phyloP scores from a whole-genome alignment of 2,888 invertebrate genomes.

The Pachliopta kotzebuea region DNA sequence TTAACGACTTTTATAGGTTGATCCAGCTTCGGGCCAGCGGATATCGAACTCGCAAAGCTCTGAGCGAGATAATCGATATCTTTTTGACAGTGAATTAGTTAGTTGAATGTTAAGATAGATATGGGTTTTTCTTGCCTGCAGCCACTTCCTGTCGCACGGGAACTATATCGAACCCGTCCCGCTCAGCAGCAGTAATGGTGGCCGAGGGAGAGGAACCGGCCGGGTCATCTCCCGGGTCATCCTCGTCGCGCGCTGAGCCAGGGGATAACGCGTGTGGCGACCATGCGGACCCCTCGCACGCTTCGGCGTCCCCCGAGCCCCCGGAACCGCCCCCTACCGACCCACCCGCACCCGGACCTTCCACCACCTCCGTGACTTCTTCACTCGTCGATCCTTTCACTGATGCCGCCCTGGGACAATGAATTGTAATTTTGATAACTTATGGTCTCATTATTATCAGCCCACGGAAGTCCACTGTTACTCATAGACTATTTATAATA shows the following conservation, averaged over 20 bases:
- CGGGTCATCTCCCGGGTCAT: conserved; percentile 41
- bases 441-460: no score
- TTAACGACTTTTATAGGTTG: no score
- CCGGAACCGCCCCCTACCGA: conserved; percentile 30
- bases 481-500: no score
- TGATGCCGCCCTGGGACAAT: conserved; percentile 58
- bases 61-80: no score
- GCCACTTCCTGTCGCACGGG: conserved; percentile 48
- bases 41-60: no score
- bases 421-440: no score
- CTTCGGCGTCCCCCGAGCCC: conserved; percentile 23
- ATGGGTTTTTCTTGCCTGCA: conserved; percentile 36
- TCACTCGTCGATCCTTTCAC: conserved; percentile 51
- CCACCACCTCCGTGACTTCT: conserved; percentile 38
- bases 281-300: conserved; percentile 43
- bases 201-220: conserved; percentile 34
- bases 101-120: no score
- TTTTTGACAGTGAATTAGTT: no score
- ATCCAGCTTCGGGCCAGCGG: no score
- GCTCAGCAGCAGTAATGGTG: conserved; percentile 37
- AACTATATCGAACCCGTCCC: conserved; percentile 48
- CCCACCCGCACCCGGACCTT: conserved; percentile 31
- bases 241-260: conserved; percentile 58
- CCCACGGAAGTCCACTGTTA: no score
- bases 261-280: conserved; percentile 67